Percentiles rank a stretch among this genome's conserved stretches.
These are phyloP conservation scores for Trachelipus rathkii DNA, from an alignment of 1,140 invertebrate species.

Conservation along the genomic window DNA sequence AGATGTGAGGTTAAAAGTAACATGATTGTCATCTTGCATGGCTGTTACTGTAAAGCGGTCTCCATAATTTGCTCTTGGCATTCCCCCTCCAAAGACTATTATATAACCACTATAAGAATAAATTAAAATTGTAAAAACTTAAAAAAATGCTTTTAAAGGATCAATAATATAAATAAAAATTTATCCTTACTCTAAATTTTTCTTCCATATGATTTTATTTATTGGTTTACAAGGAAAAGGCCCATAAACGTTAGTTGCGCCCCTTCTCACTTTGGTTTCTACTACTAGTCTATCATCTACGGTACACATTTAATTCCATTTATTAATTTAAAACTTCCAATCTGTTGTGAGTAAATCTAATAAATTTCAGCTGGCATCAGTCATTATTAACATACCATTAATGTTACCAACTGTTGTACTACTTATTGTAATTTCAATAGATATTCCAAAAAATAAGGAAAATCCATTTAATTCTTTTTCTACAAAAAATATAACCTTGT, in stretches of 20 bases:
- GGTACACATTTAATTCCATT: conserved; percentile 78
- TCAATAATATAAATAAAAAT: conserved; percentile 8
- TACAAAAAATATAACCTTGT: too few species aligned
- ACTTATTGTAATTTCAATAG: too few species aligned
- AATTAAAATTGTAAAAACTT: conserved; percentile 8
- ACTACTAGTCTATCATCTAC: conserved; percentile 65
- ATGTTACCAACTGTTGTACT: too few species aligned
- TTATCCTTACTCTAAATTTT: conserved; percentile 51
- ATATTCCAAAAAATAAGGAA: too few species aligned
- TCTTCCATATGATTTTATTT: conserved; percentile 65
- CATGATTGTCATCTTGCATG: conserved; percentile 59
- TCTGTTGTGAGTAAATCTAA: conserved; percentile 73
- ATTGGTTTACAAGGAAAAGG: conserved; percentile 95
- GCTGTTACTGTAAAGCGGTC: conserved; percentile 90
- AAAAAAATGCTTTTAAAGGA: conserved; percentile 23
- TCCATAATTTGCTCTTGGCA: conserved; percentile 86
- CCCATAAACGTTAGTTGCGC: conserved; percentile 77
- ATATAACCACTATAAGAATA: conserved; percentile 27
- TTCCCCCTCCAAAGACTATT: conserved; percentile 73
- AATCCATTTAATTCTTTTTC: too few species aligned
- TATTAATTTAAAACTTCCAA: conserved; percentile 81
- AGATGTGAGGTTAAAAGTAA: conserved; percentile 92
- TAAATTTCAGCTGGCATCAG: conserved; percentile 86
- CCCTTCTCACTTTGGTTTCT: too few species aligned
- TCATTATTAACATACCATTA: too few species aligned